A percentile compares a stretch with the other conserved stretches of the same genome.
Evolutionary conservation across 2,113 vertebrate genomes (phyloP).

Genomic region (Bos indicus): DNA sequence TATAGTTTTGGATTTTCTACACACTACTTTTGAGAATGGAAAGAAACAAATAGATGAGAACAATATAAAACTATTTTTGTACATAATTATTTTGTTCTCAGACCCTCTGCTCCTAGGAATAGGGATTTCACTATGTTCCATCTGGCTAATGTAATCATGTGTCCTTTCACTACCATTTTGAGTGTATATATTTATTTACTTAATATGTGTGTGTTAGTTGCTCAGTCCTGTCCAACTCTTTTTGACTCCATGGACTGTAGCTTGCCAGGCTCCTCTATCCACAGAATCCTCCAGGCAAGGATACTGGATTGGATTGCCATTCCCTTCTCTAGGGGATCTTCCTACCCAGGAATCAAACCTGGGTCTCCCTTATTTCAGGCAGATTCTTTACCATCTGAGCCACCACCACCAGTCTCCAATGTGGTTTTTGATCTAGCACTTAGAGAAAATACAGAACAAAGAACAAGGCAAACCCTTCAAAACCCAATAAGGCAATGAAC

Average conservation of each 20-base stretch:
- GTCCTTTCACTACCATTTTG: not conserved
- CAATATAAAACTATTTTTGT: not conserved
- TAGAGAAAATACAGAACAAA: not conserved
- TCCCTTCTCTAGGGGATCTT: not conserved
- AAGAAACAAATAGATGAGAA: not conserved
- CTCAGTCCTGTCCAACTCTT: not conserved
- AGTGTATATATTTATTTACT: not conserved
- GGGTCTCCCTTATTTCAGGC: not conserved
- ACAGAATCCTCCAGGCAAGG: not conserved
- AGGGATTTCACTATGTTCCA: not conserved
- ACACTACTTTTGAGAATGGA: not conserved
- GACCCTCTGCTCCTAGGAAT: not conserved
- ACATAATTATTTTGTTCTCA: not conserved
- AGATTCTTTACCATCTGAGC: not conserved
- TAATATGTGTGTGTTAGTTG: not conserved
- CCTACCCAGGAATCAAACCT: not conserved
- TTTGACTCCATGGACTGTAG: not conserved
- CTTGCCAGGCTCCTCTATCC: not conserved
- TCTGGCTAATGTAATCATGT: not conserved
- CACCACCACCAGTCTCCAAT: not conserved
- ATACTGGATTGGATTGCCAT: not conserved
- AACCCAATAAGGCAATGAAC: not conserved
- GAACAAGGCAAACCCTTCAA: not conserved
- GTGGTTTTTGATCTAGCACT: not conserved
- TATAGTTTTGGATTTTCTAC: not conserved